Evolutionary conservation across 2,888 invertebrate genomes (phyloP), one percentile per base, ranked within the genome.

Genomic region (Magallana nippona): DNA sequence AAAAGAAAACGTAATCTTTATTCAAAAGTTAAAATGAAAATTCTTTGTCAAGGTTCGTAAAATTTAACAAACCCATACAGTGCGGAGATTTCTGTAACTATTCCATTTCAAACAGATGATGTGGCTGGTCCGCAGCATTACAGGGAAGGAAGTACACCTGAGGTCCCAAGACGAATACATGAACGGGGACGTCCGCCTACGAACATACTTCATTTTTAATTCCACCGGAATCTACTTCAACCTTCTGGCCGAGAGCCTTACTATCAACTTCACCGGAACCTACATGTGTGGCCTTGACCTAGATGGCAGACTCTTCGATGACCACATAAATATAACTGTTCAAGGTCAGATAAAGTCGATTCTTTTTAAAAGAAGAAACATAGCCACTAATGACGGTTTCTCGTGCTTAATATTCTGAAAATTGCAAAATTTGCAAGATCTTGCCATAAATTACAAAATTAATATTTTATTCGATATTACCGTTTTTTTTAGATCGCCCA

Each of bases 211-310:
- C 10, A 79, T 79, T n/a, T 56, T 58, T 17, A 85, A 85, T 44
- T 57, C 55, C 2, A 81, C 83, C 2, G 85, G 85, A 10, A 83
- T 81, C 78, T 85, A 71, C 63, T 85, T 82, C 17, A 85, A 58
- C 22, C 55, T 85, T 10, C 63, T 81, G 79, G 55, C 79, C 11
- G 71, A 82, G 19, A 60, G 60, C 13, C 79, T 85, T n/a, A 81
- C 78, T n/a, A 82, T 62, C 57, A 83, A 81, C 27, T 83, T 83
- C 27, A 85, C 83, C 19, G 85, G 85, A 32, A 82, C 58, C 2
- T 85, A 80, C 79, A 62, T 63, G n/a, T 85, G 85, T 79, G 55
- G 32, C 15, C 19, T 79, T 27, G 22, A 56, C 13, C 77, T 71
- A 5, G 27, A 32, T 32, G 27, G 27, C 13, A 71, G 19, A n/a